Evolutionary conservation across 2,797 vertebrate genomes (phyloP), one percentile per base, ranked within the genome.

Genomic region (Protonibea diacanthus): DNA sequence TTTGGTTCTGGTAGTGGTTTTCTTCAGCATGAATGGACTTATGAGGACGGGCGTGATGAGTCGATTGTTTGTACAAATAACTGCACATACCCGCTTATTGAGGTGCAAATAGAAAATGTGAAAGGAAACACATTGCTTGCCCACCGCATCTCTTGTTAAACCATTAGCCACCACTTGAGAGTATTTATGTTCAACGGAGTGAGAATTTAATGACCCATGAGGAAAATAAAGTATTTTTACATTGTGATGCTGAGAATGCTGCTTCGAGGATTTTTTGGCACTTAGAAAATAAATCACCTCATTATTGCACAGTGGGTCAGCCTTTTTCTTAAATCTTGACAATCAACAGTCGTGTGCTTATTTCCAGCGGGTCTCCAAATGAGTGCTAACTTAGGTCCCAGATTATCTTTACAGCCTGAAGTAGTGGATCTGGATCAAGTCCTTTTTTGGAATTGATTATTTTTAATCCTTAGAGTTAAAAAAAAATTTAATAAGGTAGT

Each of bases 51-150:
- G 65, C 51, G 44, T 48, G 48, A 61, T 25, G n/a, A 76, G 62
- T 58, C 3, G 4, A 72, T 75, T 44, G 12, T 64, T 65, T 49
- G 51, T 47, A 27, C 44, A 83, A 84, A 81, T 27, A 72, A 82
- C 52, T 53, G 68, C 59, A 62, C 38, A 17, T 20, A 71, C 72
- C 38, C 51, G 62, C 47, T 51, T 51, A 33, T 51, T 66, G 21
- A 61, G 49, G 73, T 61, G 62, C 12, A 45, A 47, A 44, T 49
- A 20, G 27, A 63, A 73, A 55, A 77, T 10, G 25, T 61, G 23
- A 68, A 27, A 47, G 29, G n/a, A 27, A 66, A 78, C 6, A 38
- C n/a, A 49, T 4, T 8, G 33, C 8, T 38, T 38, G 33, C 33
- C 33, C 33, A 38, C 33, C 33, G 27, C 42, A 5, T 42, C 33